phyloP scores from a whole-genome alignment of 1,140 invertebrate genomes.

The Eurytemora carolleeae region DNA sequence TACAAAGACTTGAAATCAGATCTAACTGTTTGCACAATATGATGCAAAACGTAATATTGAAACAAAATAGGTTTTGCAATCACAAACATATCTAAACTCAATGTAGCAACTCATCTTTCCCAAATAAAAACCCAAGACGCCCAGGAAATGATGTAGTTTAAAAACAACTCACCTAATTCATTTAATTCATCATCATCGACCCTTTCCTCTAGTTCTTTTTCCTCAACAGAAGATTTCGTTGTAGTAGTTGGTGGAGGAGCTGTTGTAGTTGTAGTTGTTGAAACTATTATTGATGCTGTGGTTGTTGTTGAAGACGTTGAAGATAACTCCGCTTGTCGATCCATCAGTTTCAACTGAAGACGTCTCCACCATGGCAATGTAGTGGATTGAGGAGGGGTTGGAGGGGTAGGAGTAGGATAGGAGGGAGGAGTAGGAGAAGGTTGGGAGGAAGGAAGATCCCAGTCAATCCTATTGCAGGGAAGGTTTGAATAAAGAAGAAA shows the following conservation, averaged over 20 bases:
- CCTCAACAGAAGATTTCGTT: background rate
- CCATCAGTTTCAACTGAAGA: background rate
- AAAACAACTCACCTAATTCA: background rate
- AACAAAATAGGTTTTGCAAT: background rate
- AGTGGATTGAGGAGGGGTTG: background rate
- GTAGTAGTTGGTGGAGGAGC: slow-evolving; percentile 15
- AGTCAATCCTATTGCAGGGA: background rate
- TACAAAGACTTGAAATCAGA: too few relatives aligned
- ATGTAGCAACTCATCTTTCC: background rate
- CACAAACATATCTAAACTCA: background rate
- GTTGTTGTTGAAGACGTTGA: background rate
- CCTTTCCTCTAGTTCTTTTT: background rate
- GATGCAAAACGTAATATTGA: too few relatives aligned
- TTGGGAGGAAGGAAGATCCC: background rate
- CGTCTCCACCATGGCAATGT: slow-evolving; percentile 3
- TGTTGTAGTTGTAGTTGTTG: slow-evolving; percentile 10
- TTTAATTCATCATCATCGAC: background rate
- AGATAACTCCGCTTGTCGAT: background rate
- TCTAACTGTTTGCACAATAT: too few relatives aligned
- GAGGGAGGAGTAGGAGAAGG: background rate
- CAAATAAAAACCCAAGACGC: too few relatives aligned
- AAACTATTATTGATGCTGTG: slow-evolving; percentile 10
- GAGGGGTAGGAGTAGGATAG: background rate
- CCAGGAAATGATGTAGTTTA: too few relatives aligned
- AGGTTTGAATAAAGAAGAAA: background rate